Conservation (phyloP, 2,113 vertebrate genomes). For the Shinisaurus crocodilurus region DNA sequence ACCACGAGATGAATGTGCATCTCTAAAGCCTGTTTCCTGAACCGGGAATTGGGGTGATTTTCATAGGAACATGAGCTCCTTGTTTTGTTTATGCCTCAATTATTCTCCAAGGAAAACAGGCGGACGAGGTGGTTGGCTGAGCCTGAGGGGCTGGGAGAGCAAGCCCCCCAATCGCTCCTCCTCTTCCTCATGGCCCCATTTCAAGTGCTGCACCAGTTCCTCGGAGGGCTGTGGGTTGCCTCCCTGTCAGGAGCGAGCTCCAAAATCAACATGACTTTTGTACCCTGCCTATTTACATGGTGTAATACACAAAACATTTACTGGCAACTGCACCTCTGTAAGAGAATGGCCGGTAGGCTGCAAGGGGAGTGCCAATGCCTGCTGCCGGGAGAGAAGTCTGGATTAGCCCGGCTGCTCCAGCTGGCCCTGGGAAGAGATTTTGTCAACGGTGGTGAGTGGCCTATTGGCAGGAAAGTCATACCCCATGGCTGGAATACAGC, state of each 20-base stretch:
- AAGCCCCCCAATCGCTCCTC: no score
- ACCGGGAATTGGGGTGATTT: conserved; percentile 38
- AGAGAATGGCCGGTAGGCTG: conserved; percentile 50
- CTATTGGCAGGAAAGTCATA: no score
- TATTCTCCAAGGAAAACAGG: conserved; percentile 44
- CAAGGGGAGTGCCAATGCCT: conserved; percentile 42
- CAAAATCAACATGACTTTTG: conserved; percentile 66
- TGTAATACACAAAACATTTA: conserved; percentile 53
- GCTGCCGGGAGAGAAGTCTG: background rate
- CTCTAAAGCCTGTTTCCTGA: conserved; percentile 23
- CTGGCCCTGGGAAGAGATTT: conserved; percentile 38
- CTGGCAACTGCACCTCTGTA: conserved; percentile 29
- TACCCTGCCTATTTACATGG: conserved; percentile 46
- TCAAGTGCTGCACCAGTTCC: no score
- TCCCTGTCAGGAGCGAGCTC: conserved; percentile 1
- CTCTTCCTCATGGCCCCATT: no score
- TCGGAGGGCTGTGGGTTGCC: no score
- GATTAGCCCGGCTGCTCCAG: conserved; percentile 29
- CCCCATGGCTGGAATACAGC: no score
- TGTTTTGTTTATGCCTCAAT: conserved; percentile 43
- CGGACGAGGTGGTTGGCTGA: no score
- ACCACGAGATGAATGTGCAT: conserved; percentile 13
- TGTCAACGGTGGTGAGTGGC: conserved; percentile 37
- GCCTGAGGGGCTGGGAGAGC: no score
- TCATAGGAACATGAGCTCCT: conserved; percentile 43